Percentiles rank a stretch among this genome's conserved stretches.
Conservation (phyloP, 2,888 invertebrate species). For the Perdita meconis region DNA sequence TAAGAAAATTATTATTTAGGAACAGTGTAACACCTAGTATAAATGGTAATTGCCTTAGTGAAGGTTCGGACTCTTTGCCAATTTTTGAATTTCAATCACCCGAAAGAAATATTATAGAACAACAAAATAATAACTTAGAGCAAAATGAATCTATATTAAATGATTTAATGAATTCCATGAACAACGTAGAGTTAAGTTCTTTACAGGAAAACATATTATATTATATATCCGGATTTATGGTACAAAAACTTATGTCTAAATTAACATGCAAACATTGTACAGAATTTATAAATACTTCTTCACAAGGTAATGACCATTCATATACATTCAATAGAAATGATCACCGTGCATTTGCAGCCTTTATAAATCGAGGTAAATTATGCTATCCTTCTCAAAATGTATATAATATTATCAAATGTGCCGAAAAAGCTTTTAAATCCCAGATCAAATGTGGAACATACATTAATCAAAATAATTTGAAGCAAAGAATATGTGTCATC, state of each 20-base stretch:
- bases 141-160: neutral
- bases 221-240: slow-evolving; percentile 12
- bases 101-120: neutral
- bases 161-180: neutral
- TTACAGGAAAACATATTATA: slow-evolving; percentile 22
- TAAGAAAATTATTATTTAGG: slow-evolving; percentile 35
- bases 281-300: neutral
- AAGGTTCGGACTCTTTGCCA: neutral
- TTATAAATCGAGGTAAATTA: neutral
- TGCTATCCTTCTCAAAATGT: no score
- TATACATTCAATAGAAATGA: neutral
- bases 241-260: neutral
- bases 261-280: slow-evolving; percentile 9
- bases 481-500: neutral
- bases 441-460: neutral
- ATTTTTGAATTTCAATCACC: neutral
- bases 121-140: neutral
- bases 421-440: neutral
- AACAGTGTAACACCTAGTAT: slow-evolving; percentile 34
- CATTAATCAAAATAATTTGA: neutral
- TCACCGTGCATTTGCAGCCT: neutral
- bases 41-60: slow-evolving; percentile 41
- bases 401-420: no score
- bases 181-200: slow-evolving; percentile 2
- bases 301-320: neutral